phyloP scores from a whole-genome alignment of 2,113 vertebrate species.

The Mesitornis unicolor region DNA sequence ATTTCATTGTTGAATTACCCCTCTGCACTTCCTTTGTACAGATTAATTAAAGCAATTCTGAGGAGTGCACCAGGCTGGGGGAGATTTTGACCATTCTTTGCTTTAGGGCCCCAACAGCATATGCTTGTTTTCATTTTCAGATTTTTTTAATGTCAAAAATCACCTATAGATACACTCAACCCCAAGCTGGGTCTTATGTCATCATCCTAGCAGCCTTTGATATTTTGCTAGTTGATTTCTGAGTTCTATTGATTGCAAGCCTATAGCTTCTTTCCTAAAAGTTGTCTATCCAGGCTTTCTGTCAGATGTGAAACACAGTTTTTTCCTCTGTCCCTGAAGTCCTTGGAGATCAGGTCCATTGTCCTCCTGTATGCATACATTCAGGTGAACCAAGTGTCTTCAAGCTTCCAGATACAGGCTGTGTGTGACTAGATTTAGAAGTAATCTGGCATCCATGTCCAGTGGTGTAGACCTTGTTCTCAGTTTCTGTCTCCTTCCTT shows the following conservation, averaged over 20 bases:
- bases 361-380: not conserved
- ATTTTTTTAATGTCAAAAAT: not conserved
- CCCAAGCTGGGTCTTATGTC: not conserved
- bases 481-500: not conserved
- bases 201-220: not conserved
- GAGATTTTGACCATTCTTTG: rapidly evolving
- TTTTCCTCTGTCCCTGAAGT: not conserved
- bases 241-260: not conserved
- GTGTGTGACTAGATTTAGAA: not conserved
- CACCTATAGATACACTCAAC: not conserved
- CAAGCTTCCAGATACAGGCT: not conserved
- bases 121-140: not conserved
- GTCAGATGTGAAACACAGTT: not conserved
- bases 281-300: not conserved
- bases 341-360: not conserved
- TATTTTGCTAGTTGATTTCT: not conserved
- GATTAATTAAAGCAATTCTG: not conserved
- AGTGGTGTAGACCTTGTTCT: not conserved
- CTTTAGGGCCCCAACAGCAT: not conserved
- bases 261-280: not conserved
- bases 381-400: not conserved
- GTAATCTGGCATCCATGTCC: not conserved
- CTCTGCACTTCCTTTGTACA: not conserved
- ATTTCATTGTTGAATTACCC: not conserved
- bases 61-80: not conserved